Evolutionary conservation across 1,140 invertebrate genomes (phyloP).

Genomic region (Neoseiulus cucumeris): DNA sequence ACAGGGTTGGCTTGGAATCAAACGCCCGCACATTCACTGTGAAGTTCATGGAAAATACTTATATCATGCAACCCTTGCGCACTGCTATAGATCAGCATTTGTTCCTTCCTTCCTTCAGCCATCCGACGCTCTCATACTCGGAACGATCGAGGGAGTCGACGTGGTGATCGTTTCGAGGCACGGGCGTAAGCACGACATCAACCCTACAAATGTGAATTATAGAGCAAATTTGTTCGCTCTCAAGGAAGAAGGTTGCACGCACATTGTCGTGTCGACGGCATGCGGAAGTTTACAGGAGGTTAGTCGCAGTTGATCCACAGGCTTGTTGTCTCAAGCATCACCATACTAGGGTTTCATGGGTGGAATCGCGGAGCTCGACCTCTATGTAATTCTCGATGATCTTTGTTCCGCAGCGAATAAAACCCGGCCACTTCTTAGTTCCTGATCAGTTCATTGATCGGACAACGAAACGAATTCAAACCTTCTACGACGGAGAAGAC

Average conservation of each 20-base stretch:
- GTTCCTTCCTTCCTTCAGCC: conserved; percentile 31
- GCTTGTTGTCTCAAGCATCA: too few species aligned
- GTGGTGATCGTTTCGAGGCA: conserved; percentile 71
- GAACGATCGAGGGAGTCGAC: conserved; percentile 49
- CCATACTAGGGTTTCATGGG: too few species aligned
- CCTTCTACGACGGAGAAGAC: conserved; percentile 66
- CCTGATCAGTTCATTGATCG: conserved; percentile 86
- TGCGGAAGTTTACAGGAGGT: conserved; percentile 69
- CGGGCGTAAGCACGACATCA: conserved; percentile 58
- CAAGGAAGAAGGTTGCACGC: conserved; percentile 64
- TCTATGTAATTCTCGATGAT: too few species aligned
- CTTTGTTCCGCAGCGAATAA: conserved; percentile 34
- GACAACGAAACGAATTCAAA: conserved; percentile 45
- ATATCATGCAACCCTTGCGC: not conserved
- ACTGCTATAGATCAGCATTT: too few species aligned
- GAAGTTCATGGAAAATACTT: not conserved
- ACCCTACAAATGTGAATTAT: conserved; percentile 72
- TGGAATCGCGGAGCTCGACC: too few species aligned
- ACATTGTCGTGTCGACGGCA: conserved; percentile 72
- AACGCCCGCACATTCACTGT: too few species aligned
- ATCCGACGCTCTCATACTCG: conserved; percentile 55
- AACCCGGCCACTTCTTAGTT: conserved; percentile 70
- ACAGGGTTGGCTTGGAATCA: too few species aligned
- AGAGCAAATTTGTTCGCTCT: conserved; percentile 90
- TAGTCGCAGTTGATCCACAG: too few species aligned